Base-by-base conservation (phyloP, 1,140 invertebrate genomes). In the Drosophila burlai region DNA sequence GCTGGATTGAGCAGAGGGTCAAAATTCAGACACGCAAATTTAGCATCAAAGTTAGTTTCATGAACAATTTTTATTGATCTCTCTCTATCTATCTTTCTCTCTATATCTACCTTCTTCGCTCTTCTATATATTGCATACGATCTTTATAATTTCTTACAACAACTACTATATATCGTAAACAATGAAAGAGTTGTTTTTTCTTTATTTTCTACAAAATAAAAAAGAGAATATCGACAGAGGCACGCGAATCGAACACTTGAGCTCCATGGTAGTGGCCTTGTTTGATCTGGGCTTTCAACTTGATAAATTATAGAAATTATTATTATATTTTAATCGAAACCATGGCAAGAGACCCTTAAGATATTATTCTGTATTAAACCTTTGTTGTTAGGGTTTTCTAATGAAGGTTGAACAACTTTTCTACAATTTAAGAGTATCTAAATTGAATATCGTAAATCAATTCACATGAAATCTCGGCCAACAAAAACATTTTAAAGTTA, bases 11-110 rank as follows among this genome's bases (percentile, higher is more conserved):
- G 80, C 91, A 92, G 90, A 92, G 91, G 91, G 91, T 92, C 91
- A 92, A 92, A 92, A 92, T 92, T 91, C 91, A 92, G 85, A 92
- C 91, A 90, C 87, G 91, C 91, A 92, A 92, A 92, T 92, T 92
- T 92, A 92, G 91, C 92, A 92, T 92, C 91, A 92, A 92, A 92
- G 91, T 92, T 92, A 92, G 91, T 92, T 92, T 92, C 91, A 92
- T 91, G 78, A 89, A 82, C 78, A 85, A 86, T 85, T 89, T 89
- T 89, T 89, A 89, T 89, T 77, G 83, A 72, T 65, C 67, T 79
- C 69, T 87, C 68, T 89, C 65, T 87, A 59, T 83, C 72, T 84
- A 65, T 84, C 73, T 84, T 76, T 81, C 61, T 84, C 45, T 83
- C 54, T 84, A 66, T 86, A 62, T 83, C 45, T 86, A 54, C 82